Percentiles rank a stretch among this genome's conserved stretches.
These are phyloP conservation scores for Tinamus major DNA, from an alignment of 2,797 vertebrate species.

Conservation along the genomic window DNA sequence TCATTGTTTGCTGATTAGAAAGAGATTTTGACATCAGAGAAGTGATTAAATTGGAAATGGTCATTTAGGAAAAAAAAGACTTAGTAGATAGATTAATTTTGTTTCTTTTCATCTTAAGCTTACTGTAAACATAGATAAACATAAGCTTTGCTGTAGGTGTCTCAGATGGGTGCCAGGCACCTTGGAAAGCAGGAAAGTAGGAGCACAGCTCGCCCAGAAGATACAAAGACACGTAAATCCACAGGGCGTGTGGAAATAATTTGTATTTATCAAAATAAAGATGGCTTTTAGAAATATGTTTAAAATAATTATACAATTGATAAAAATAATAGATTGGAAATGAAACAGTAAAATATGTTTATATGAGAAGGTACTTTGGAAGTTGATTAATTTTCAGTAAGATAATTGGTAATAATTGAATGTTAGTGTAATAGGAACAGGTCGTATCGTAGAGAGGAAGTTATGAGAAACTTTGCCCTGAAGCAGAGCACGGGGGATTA, in stretches of 20 bases:
- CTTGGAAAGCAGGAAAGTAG: neutral
- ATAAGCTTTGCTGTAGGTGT: slow-evolving; percentile 53
- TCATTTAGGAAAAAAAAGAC: slow-evolving; percentile 9
- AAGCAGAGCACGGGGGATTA: slow-evolving; percentile 40
- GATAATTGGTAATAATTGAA: neutral
- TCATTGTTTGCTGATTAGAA: slow-evolving; percentile 67
- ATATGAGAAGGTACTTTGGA: neutral
- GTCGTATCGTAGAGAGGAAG: slow-evolving; percentile 14
- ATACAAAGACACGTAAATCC: neutral
- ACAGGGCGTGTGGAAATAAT: neutral
- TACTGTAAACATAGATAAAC: slow-evolving; percentile 32
- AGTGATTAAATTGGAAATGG: slow-evolving; percentile 60
- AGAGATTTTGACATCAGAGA: slow-evolving; percentile 44
- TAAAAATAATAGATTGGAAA: slow-evolving; percentile 5
- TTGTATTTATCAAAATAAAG: neutral
- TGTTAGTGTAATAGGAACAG: neutral
- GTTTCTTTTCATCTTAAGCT: slow-evolving; percentile 56
- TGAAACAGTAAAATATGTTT: neutral
- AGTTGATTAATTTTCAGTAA: slow-evolving; percentile 18
- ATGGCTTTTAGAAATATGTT: neutral
- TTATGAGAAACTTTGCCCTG: slow-evolving; percentile 52
- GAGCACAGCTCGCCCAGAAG: neutral
- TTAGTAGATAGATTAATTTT: slow-evolving; percentile 21
- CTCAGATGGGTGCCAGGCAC: slow-evolving; percentile 1
- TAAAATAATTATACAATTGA: neutral